Evolutionary conservation across 2,888 invertebrate species (phyloP).

Genomic region (Andrena trimmerana): DNA sequence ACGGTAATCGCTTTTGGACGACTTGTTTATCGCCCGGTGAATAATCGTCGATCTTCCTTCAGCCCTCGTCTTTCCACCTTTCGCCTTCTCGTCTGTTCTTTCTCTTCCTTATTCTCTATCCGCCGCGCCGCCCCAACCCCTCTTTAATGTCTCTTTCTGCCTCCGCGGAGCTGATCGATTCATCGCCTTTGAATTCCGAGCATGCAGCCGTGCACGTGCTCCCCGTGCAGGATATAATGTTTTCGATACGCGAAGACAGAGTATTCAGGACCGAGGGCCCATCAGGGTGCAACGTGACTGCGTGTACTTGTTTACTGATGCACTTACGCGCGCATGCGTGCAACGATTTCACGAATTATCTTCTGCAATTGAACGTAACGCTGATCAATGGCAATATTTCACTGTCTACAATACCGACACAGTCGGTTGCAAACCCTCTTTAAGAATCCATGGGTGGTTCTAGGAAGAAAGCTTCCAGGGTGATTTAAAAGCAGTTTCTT

Average conservation of each 20-base stretch:
- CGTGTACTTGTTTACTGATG: conserved; percentile 27
- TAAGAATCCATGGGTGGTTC: not conserved
- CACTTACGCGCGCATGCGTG: not conserved
- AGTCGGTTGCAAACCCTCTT: not conserved
- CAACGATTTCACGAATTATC: conserved; percentile 1
- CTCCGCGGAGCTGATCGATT: conserved; percentile 55
- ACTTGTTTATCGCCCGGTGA: conserved; percentile 67
- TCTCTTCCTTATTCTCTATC: conserved; percentile 11
- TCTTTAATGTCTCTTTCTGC: conserved; percentile 39
- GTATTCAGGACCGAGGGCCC: conserved; percentile 21
- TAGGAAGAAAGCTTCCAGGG: not conserved
- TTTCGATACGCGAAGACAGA: conserved; percentile 39
- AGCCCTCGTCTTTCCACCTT: not conserved
- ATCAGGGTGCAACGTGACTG: conserved; percentile 42
- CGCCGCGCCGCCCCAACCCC: not conserved
- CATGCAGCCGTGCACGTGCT: conserved; percentile 40
- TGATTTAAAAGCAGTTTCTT: not conserved
- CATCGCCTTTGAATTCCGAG: conserved; percentile 61
- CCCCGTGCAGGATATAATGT: conserved; percentile 32
- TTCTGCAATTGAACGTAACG: not conserved
- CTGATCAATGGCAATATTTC: not conserved
- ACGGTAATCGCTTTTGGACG: conserved; percentile 67
- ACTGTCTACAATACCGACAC: not conserved
- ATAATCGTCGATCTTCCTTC: conserved; percentile 42
- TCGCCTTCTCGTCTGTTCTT: not conserved